Evolutionary conservation across 92 coral and sea anemone genomes (phyloP).

Genomic region (Plumapathes pennacea): DNA sequence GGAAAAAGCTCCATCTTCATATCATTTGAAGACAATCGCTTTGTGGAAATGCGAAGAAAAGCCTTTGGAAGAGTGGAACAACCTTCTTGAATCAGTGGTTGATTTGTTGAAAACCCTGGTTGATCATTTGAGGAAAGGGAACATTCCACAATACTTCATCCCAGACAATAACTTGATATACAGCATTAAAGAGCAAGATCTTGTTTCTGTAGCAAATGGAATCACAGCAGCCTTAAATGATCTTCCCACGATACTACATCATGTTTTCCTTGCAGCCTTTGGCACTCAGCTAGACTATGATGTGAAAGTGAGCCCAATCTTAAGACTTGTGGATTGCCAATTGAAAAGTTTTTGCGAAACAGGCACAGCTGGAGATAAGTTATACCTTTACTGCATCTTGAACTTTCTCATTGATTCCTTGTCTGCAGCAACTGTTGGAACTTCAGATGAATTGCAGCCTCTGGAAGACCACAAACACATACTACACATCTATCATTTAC

Average conservation of each 20-base stretch:
- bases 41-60: conserved; percentile 52
- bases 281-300: conserved; percentile 29
- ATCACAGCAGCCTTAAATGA: conserved; percentile 11
- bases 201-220: conserved; percentile 30
- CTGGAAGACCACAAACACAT: conserved; percentile 33
- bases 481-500: conserved; percentile 6
- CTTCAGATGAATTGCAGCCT: conserved; percentile 29
- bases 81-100: conserved; percentile 31
- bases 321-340: conserved; percentile 27
- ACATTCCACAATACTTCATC: conserved; percentile 45
- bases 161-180: conserved; percentile 41
- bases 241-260: conserved; percentile 15
- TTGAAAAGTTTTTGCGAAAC: conserved; percentile 14
- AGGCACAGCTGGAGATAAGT: conserved; percentile 33
- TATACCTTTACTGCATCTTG: conserved; percentile 27
- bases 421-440: conserved; percentile 36
- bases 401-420: conserved; percentile 35
- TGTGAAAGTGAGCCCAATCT: conserved; percentile 4
- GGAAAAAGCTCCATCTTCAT: conserved; percentile 34
- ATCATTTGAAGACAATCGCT: conserved; percentile 41
- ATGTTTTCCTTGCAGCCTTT: conserved; percentile 36
- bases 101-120: conserved; percentile 30
- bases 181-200: conserved; percentile 5
- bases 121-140: conserved; percentile 22
- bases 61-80: conserved; percentile 31